Evolutionary conservation across 37 sponge, comb jelly and placozoan species (phyloP), one percentile per base, ranked within the genome.

Genomic region (Oscarella lobularis): DNA sequence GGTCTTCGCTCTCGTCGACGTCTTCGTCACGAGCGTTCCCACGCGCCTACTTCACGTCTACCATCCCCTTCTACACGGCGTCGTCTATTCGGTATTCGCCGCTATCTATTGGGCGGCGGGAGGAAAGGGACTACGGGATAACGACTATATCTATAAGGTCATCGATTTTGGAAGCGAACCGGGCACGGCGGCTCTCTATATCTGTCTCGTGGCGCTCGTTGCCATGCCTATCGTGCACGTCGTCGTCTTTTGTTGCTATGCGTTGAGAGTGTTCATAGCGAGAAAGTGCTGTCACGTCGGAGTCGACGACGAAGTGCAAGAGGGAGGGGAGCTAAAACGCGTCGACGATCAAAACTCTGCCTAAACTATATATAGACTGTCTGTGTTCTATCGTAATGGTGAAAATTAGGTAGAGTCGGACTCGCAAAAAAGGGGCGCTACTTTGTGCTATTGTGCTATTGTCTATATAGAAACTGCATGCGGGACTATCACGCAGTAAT

Each of bases 101-200:
- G 80, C 78, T 0, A 71, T 90, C 0, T 90, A 90, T 71, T 83
- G 40, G 73, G 82, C 74, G 41, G 76, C 73, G 1, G 76, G 79
- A 36, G 87, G 87, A 1, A n/a, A 66, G 6, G 82, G 72, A 27
- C 38, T 78, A 0, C 76, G 68, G 35, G n/a, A n/a, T n/a, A 66
- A 32, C 2, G 60, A 48, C 60, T 78, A 74, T 66, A 87, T 87
- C 27, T 90, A 90, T 55, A 33, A 75, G 5, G 67, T 75, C 0
- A 36, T 90, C 35, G 87, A 90, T 48, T 90, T 84, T 39, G 70
- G 71, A 6, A 75, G 37, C 36, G 40, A 67, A 9, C 82, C 84
- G 33, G 85, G 80, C 33, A 1, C 2, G 20, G 76, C 91, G 29
- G 71, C 60, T 1, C 79, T 74, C 1, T 0, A 77, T 0, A 66